A percentile compares a stretch with the other conserved stretches of the same genome.
phyloP scores from a whole-genome alignment of 1,140 invertebrate genomes.

The Charaxes varanes region DNA sequence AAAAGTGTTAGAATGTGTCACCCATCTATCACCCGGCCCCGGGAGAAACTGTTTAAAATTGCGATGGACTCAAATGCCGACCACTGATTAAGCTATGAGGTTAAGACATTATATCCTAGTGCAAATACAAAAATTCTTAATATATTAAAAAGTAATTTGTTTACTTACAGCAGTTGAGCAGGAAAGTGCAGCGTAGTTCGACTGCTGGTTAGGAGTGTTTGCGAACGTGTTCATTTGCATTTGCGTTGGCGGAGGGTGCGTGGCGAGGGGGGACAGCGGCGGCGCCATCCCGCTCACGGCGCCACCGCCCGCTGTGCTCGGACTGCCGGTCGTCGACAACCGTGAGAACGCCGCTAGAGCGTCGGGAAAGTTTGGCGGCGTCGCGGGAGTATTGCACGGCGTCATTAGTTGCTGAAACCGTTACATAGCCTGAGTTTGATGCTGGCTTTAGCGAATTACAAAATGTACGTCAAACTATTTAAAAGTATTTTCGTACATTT shows the following conservation, averaged over 20 bases:
- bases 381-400: conserved; percentile 92
- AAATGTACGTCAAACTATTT: no score
- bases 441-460: no score
- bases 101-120: no score
- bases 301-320: conserved; percentile 30
- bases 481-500: no score
- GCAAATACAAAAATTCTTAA: no score
- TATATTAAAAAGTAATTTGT: not conserved
- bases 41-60: no score
- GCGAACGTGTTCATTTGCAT: conserved; percentile 48
- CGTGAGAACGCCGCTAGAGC: conserved; percentile 89
- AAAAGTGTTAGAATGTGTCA: no score
- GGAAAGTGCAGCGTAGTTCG: conserved; percentile 52
- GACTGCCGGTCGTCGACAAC: conserved; percentile 76
- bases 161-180: conserved; percentile 62
- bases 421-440: no score
- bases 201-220: conserved; percentile 43
- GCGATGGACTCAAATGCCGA: no score
- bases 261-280: conserved; percentile 48
- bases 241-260: conserved; percentile 45
- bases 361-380: conserved; percentile 92
- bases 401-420: conserved; percentile 81
- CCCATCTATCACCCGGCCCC: no score
- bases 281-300: conserved; percentile 31
- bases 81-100: no score